These are phyloP conservation scores for Murina feae DNA, from an alignment of 2,113 vertebrate genomes.

Conservation along the genomic window DNA sequence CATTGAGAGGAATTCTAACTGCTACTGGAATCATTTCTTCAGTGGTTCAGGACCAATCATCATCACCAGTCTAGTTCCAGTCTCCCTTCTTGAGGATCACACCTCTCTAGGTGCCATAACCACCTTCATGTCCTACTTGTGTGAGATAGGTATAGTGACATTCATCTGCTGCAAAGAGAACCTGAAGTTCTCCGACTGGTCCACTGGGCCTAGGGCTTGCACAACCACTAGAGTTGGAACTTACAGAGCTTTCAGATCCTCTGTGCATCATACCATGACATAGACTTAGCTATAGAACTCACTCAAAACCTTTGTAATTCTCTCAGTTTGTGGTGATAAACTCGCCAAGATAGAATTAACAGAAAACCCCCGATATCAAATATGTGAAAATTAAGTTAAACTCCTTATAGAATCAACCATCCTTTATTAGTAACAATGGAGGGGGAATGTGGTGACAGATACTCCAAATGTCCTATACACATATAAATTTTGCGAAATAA, in stretches of 20 bases:
- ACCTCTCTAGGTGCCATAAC: background rate
- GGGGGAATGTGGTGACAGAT: background rate
- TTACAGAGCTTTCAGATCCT: background rate
- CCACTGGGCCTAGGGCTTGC: background rate
- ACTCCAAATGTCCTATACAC: background rate
- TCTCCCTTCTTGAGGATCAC: background rate
- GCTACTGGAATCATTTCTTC: background rate
- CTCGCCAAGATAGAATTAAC: background rate
- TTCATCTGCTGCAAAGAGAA: background rate
- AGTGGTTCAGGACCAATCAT: background rate
- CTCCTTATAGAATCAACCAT: background rate
- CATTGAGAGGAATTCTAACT: background rate
- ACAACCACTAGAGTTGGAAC: background rate
- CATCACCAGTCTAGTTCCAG: background rate
- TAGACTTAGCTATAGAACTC: background rate
- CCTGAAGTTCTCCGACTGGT: too few species aligned
- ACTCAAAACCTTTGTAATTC: background rate
- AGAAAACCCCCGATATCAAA: background rate
- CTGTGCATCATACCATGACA: background rate
- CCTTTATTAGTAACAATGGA: background rate
- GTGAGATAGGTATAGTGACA: too few species aligned
- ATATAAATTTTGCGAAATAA: background rate
- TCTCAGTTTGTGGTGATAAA: background rate
- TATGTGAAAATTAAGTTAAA: conserved; percentile 13
- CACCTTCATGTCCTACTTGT: background rate